phyloP scores from a whole-genome alignment of 2,888 invertebrate genomes.

The Coremacera marginata region DNA sequence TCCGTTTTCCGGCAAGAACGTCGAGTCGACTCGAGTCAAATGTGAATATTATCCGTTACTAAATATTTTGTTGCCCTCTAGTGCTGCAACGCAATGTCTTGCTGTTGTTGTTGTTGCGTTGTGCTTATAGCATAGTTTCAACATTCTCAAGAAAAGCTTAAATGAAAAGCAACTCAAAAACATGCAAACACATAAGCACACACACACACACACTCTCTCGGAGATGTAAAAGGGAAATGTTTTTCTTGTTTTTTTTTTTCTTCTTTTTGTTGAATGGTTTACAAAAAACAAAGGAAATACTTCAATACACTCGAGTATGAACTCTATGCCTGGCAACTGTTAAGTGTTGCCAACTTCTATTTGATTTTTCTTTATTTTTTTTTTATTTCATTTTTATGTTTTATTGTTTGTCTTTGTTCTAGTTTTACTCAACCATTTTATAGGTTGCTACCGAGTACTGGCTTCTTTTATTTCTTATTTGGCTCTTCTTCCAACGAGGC shows the following conservation, averaged over 20 bases:
- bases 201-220: background rate
- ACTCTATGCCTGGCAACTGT: constrained; percentile 20
- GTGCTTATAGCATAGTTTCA: constrained; percentile 25
- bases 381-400: background rate
- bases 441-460: background rate
- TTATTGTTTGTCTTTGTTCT: background rate
- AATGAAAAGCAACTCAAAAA: background rate
- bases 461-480: background rate
- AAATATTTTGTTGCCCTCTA: constrained; percentile 11
- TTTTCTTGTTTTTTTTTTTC: background rate
- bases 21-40: constrained; percentile 16
- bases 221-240: background rate
- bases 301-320: constrained; percentile 36
- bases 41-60: constrained; percentile 28
- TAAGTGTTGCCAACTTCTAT: constrained; percentile 33
- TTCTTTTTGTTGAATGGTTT: background rate
- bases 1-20: constrained; percentile 30
- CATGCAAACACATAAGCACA: background rate
- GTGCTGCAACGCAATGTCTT: background rate
- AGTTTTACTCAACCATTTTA: background rate
- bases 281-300: constrained; percentile 31
- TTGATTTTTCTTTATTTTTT: background rate
- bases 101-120: constrained; percentile 4
- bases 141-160: constrained; percentile 6
- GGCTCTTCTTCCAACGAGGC: no score